Evolutionary conservation across 53 echinoderm and acorn worm species (phyloP), one percentile per base, ranked within the genome.

Genomic region (Henricia sp.): DNA sequence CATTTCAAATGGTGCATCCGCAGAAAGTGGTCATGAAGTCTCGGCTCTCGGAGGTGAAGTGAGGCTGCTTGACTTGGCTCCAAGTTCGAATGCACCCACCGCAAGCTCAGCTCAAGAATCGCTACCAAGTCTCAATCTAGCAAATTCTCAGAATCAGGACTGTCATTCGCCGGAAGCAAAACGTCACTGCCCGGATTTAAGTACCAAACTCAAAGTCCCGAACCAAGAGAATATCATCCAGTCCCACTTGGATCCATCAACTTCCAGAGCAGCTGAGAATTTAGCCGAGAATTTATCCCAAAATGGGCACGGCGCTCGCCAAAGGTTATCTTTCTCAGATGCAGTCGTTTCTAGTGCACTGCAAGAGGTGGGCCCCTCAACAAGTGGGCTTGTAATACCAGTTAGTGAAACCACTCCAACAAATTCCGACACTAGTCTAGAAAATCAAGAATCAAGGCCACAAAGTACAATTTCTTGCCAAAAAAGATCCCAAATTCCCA

Each of bases 131-230:
- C 10, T 11, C 24, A 20, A 48, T 33, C 24, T 64, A 40, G 26
- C 63, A 19, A 59, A 14, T 28, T 21, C 16, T 43, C 21, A 26
- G 21, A 80, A 24, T 46, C 46, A 80, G 21, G 65, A 80, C 34
- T 80, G 80, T 23, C 80, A 63, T 32, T 80, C 80, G 19, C 80
- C 80, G 35, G 80, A 80, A 64, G 64, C 80, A 6, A 80, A 80
- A 64, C 80, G 80, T 0, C 80, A 63, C 58, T 64, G 80, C 33
- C 80, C 80, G 19, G 63, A 80, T 30, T 48, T 80, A 4, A 63
- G 13, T 38, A 19, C 43, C 44, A 60, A 39, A 17, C 59, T 16
- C 58, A 29, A 46, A 20, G 4, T 35, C 30, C 8, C 63, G 1
- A 39, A 16, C 27, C 48, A 14, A n/a, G 30, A 27, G 46, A 46